A percentile compares a stretch with the other conserved stretches of the same genome.
Conservation (phyloP, 1,140 invertebrate species). For the Steinernema feltiae region DNA sequence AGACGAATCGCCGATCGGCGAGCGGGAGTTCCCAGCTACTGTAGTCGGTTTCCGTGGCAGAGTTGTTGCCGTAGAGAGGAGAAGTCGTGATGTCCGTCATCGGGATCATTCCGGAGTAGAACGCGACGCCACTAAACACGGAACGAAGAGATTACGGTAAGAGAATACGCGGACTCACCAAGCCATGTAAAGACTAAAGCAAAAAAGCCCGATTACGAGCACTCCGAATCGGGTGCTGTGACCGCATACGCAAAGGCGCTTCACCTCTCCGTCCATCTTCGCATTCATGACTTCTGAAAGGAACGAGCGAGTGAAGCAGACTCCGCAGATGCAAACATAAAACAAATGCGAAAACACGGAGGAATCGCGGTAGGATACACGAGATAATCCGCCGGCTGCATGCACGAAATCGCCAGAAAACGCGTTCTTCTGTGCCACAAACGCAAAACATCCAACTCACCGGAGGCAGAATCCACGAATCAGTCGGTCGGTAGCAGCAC, state of each 20-base stretch:
- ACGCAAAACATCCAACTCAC: no score
- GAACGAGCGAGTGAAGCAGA: no score
- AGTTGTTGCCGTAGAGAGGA: not conserved
- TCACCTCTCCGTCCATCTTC: not conserved
- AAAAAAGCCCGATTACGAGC: not conserved
- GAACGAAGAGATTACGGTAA: not conserved
- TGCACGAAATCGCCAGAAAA: no score
- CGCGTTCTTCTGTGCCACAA: no score
- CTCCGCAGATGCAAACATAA: no score
- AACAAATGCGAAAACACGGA: no score
- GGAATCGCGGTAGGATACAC: no score
- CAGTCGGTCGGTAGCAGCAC: no score
- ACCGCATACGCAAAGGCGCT: not conserved
- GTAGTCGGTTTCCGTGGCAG: not conserved
- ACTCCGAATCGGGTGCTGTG: constrained; percentile 9
- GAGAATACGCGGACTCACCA: not conserved
- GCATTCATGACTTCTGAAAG: not conserved
- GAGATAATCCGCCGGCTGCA: no score
- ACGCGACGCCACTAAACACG: not conserved
- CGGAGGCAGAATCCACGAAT: no score
- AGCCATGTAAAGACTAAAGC: not conserved
- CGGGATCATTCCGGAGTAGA: not conserved
- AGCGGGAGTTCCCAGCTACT: not conserved
- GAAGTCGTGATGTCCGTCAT: not conserved
- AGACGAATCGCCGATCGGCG: not conserved